Evolutionary conservation across 2,888 invertebrate genomes (phyloP).

Genomic region (Tholera decimalis): DNA sequence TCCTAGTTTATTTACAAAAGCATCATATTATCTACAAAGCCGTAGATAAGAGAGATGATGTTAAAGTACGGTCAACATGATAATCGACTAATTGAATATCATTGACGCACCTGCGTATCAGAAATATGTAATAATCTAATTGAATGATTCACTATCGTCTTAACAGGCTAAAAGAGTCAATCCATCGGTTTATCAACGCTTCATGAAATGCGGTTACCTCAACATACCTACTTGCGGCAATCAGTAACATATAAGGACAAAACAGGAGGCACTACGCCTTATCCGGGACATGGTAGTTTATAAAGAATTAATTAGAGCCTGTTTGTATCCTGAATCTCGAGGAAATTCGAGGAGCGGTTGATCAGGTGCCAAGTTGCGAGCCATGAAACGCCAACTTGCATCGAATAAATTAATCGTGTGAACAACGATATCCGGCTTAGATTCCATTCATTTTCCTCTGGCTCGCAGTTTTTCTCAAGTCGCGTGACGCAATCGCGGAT

Average conservation of each 20-base stretch:
- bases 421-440: slow-evolving; percentile 86
- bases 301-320: slow-evolving; percentile 75
- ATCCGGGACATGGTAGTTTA: slow-evolving; percentile 76
- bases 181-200: slow-evolving; percentile 25
- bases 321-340: slow-evolving; percentile 82
- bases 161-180: slow-evolving; percentile 11
- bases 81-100: slow-evolving; percentile 9
- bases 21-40: background rate
- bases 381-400: slow-evolving; percentile 64
- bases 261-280: slow-evolving; percentile 49
- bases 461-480: slow-evolving; percentile 83
- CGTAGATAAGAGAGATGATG: slow-evolving; percentile 15
- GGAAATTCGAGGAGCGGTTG: slow-evolving; percentile 79
- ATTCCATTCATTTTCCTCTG: slow-evolving; percentile 87
- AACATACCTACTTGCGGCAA: slow-evolving; percentile 22
- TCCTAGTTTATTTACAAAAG: slow-evolving; percentile 7
- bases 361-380: slow-evolving; percentile 68
- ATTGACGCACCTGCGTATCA: slow-evolving; percentile 37
- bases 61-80: slow-evolving; percentile 16
- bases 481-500: slow-evolving; percentile 87
- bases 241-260: slow-evolving; percentile 38
- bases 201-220: slow-evolving; percentile 25
- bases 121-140: slow-evolving; percentile 32
- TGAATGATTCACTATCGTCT: slow-evolving; percentile 29
- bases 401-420: slow-evolving; percentile 82